phyloP scores from a whole-genome alignment of 2,113 vertebrate species.

The Oenanthe melanoleuca region DNA sequence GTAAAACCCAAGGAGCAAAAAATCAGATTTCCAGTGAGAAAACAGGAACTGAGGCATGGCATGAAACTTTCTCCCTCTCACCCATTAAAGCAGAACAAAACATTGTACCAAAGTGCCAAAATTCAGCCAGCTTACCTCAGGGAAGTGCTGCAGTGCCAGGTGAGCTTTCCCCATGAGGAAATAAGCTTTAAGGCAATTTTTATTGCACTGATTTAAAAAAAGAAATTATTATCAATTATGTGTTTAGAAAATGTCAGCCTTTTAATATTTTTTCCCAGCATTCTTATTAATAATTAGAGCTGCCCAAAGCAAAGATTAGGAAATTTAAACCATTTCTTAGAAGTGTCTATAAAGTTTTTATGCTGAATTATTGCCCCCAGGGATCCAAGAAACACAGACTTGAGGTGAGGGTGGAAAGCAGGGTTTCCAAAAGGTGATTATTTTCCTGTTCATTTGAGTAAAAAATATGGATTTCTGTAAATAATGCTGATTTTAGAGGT shows the following conservation, averaged over 20 bases:
- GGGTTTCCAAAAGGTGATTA: not conserved
- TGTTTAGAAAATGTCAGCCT: not conserved
- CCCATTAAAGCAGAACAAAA: not conserved
- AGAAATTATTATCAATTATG: not conserved
- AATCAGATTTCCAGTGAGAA: not conserved
- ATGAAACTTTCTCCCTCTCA: not conserved
- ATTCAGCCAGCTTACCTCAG: constrained; percentile 71
- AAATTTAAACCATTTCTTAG: not conserved
- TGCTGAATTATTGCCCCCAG: not conserved
- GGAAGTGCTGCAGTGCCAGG: constrained; percentile 79
- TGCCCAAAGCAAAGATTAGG: not conserved
- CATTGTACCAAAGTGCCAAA: accelerated
- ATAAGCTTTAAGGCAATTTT: constrained; percentile 85
- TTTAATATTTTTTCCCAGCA: not conserved
- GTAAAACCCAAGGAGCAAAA: not conserved
- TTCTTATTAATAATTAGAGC: not conserved
- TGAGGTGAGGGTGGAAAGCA: not conserved
- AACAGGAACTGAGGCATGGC: not conserved
- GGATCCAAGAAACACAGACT: not conserved
- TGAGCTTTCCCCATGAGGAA: constrained; percentile 90
- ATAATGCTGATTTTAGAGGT: not conserved
- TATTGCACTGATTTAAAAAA: constrained; percentile 82
- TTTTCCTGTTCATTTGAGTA: not conserved
- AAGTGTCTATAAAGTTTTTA: not conserved
- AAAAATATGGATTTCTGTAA: not conserved